Conservation (phyloP, 2,113 vertebrate genomes). For the Xenus cinereus region DNA sequence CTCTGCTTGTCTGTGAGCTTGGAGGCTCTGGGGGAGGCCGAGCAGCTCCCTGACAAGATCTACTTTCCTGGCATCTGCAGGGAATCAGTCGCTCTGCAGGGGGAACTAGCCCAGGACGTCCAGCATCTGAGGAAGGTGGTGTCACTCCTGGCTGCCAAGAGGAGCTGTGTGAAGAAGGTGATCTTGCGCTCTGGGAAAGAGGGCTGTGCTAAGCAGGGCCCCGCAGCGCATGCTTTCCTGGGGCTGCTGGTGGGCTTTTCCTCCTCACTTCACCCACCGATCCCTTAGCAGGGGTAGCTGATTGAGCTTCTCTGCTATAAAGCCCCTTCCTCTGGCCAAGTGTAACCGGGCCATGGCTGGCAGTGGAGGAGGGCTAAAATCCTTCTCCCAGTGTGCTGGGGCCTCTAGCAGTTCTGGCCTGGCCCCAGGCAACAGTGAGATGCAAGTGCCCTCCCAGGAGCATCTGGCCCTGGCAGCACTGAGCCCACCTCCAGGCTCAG, state of each 20-base stretch:
- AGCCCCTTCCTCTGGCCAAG: background rate
- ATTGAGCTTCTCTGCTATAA: background rate
- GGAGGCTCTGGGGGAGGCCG: background rate
- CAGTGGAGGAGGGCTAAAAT: background rate
- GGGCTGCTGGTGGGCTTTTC: background rate
- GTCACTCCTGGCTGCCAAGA: background rate
- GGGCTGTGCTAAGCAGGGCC: background rate
- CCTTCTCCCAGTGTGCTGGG: too few species aligned
- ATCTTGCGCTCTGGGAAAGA: too few species aligned
- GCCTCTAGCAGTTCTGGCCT: background rate
- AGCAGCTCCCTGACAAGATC: background rate
- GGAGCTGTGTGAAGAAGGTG: background rate
- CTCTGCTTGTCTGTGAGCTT: background rate
- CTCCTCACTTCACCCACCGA: background rate
- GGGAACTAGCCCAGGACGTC: background rate
- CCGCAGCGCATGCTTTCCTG: background rate
- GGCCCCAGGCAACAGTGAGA: background rate
- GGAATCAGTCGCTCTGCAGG: background rate
- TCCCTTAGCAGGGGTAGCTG: background rate
- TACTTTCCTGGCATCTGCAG: background rate
- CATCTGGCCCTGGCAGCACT: background rate
- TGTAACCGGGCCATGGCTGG: background rate
- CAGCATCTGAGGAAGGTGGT: background rate
- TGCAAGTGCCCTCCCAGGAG: too few species aligned
- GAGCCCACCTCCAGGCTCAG: background rate